These are phyloP conservation scores for Chionodraco myersi DNA, from an alignment of 2,113 vertebrate genomes.

Conservation along the genomic window DNA sequence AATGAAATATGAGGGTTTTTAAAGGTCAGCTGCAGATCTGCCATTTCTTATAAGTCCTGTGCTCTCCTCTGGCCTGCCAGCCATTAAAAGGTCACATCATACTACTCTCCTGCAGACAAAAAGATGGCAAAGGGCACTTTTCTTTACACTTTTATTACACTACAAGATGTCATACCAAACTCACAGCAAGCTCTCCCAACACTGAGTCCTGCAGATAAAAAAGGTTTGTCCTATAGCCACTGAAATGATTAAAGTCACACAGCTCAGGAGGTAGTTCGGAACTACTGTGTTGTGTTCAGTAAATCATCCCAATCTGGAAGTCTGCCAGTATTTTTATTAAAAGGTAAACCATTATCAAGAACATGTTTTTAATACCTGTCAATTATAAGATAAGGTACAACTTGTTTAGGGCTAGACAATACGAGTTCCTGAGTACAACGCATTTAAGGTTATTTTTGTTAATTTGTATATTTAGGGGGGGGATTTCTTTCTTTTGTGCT, in stretches of 20 bases:
- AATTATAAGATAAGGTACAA: neutral
- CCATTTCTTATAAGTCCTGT: constrained; percentile 77
- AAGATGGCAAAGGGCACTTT: constrained; percentile 55
- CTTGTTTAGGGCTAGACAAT: neutral
- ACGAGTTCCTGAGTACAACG: neutral
- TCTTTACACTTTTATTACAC: constrained; percentile 41
- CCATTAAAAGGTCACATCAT: constrained; percentile 78
- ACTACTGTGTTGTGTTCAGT: constrained; percentile 3
- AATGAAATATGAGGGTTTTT: constrained; percentile 75
- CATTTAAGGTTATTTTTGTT: neutral
- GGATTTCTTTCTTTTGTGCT: neutral
- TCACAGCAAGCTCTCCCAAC: constrained; percentile 28
- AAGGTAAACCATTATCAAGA: constrained; percentile 1
- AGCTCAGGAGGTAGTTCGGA: neutral
- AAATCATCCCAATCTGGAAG: constrained; percentile 25
- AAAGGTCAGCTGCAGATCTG: constrained; percentile 79
- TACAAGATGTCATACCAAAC: constrained; percentile 54
- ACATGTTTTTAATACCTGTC: neutral
- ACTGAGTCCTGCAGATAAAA: constrained; percentile 29
- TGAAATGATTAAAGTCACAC: constrained; percentile 41
- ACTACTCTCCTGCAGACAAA: constrained; percentile 68
- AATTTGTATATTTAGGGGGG: neutral
- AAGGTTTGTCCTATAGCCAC: constrained; percentile 37
- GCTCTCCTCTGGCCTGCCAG: constrained; percentile 63
- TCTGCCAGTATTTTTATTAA: neutral